These are phyloP conservation scores for Neomonachus schauinslandi DNA, from an alignment of 2,113 vertebrate genomes.

Conservation along the genomic window DNA sequence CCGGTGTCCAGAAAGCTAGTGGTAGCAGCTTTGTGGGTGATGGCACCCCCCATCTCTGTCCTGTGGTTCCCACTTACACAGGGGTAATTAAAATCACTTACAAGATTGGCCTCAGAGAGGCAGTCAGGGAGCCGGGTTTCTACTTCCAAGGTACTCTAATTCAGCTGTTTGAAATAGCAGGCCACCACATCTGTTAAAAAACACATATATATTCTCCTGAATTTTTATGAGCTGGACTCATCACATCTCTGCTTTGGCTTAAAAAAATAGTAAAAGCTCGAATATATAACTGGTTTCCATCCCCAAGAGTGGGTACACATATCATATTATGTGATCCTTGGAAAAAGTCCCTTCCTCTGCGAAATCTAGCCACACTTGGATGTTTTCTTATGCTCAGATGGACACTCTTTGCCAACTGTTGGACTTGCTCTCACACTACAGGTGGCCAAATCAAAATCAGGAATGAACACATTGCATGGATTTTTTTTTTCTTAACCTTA, in stretches of 20 bases:
- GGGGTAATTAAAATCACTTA: constrained; percentile 60
- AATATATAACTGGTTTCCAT: constrained; percentile 80
- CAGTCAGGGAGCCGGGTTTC: not conserved
- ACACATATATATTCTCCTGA: constrained; percentile 63
- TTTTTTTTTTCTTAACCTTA: constrained; percentile 65
- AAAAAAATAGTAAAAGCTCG: constrained; percentile 72
- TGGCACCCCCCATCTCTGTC: constrained; percentile 7
- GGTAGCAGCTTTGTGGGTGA: not conserved
- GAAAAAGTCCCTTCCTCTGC: constrained; percentile 69
- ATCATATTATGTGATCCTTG: constrained; percentile 80
- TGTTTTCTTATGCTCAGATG: constrained; percentile 77
- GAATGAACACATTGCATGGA: constrained; percentile 44
- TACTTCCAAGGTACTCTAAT: constrained; percentile 32
- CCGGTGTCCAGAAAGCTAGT: not conserved
- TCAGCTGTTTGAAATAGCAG: constrained; percentile 66
- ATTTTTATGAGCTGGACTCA: constrained; percentile 81
- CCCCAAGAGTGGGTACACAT: constrained; percentile 74
- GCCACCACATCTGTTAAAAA: constrained; percentile 75
- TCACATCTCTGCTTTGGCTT: constrained; percentile 74
- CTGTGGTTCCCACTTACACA: constrained; percentile 15
- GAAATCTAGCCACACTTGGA: constrained; percentile 68
- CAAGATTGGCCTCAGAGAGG: constrained; percentile 36
- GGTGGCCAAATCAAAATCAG: constrained; percentile 80
- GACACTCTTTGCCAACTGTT: constrained; percentile 57
- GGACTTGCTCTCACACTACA: constrained; percentile 66